phyloP scores from a whole-genome alignment of 2,888 invertebrate species.

The Pantelozetes paolii region DNA sequence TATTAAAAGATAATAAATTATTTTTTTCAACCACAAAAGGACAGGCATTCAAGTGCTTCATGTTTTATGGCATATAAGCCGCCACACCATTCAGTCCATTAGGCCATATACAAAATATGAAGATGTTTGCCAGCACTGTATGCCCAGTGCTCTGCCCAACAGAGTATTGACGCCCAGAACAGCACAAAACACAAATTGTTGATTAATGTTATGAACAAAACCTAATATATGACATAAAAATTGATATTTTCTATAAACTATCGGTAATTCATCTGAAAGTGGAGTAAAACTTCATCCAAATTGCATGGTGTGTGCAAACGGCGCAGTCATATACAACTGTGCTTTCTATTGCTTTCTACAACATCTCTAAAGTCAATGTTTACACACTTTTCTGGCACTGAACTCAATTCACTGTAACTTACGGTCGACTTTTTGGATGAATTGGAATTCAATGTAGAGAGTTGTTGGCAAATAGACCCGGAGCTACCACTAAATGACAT shows the following conservation, averaged over 20 bases:
- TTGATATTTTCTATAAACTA: neutral
- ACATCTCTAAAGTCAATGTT: conserved; percentile 22
- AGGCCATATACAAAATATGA: neutral
- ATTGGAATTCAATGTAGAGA: conserved; percentile 32
- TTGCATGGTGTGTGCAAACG: neutral
- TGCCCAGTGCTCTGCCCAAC: conserved; percentile 9
- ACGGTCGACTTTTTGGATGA: conserved; percentile 8
- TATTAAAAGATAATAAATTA: conserved; percentile 34
- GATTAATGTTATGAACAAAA: too few species aligned
- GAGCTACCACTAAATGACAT: neutral
- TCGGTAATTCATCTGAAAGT: neutral
- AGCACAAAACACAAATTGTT: neutral
- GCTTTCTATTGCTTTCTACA: neutral
- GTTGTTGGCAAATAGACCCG: conserved; percentile 9
- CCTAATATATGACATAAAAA: neutral
- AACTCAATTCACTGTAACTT: neutral
- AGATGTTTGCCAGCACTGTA: too few species aligned
- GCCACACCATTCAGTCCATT: conserved; percentile 20
- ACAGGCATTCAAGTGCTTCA: neutral
- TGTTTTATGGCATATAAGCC: neutral
- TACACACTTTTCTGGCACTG: neutral
- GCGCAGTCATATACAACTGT: neutral
- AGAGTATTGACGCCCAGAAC: neutral
- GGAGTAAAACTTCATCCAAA: neutral
- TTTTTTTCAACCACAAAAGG: conserved; percentile 10